Percentiles rank a stretch among this genome's conserved stretches.
These are phyloP conservation scores for Chloroclysta siterata DNA, from an alignment of 2,888 invertebrate species.

Conservation along the genomic window DNA sequence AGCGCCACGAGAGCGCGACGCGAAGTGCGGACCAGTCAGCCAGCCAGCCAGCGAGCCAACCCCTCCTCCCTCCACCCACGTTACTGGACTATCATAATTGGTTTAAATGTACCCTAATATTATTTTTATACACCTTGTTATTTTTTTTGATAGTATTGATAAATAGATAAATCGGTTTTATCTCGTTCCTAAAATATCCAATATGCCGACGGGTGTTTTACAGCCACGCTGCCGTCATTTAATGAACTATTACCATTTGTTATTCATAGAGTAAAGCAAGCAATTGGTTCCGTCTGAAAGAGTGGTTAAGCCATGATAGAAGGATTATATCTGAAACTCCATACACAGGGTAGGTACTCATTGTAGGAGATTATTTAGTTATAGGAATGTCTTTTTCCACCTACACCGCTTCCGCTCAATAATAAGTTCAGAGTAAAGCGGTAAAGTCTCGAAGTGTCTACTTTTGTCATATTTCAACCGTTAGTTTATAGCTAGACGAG, in stretches of 20 bases:
- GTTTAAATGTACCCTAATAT: background rate
- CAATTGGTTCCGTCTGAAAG: no score
- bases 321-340: no score
- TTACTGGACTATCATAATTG: background rate
- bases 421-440: background rate
- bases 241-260: no score
- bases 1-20: background rate
- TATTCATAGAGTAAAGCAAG: no score
- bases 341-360: no score
- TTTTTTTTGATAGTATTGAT: no score
- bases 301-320: no score
- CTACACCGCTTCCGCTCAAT: background rate
- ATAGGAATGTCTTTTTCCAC: background rate
- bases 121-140: no score
- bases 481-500: background rate
- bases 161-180: no score
- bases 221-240: background rate
- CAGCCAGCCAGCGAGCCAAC: background rate
- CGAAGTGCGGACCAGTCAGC: slow-evolving; percentile 8
- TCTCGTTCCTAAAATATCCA: no score
- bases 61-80: slow-evolving; percentile 1
- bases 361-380: background rate
- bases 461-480: background rate
- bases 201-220: background rate
- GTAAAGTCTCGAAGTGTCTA: background rate